Evolutionary conservation across 2,113 vertebrate species (phyloP).

Genomic region (Bos indicus): DNA sequence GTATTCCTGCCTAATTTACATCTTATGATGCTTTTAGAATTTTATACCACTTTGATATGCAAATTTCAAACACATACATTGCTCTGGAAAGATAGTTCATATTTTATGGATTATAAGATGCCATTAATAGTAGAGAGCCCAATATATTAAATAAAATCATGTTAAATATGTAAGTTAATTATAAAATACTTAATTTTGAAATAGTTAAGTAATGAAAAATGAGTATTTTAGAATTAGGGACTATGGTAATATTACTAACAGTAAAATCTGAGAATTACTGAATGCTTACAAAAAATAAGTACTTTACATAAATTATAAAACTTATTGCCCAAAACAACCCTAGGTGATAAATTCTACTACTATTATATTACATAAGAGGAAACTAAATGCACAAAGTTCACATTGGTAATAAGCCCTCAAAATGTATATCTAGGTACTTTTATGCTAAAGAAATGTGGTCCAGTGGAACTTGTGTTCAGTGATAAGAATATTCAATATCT

Average conservation of each 20-base stretch:
- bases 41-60: not conserved
- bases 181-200: not conserved
- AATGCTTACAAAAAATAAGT: not conserved
- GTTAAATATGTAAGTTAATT: not conserved
- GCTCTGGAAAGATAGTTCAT: not conserved
- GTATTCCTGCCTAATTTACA: not conserved
- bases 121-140: not conserved
- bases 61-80: not conserved
- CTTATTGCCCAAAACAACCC: not conserved
- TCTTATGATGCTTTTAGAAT: not conserved
- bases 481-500: not conserved
- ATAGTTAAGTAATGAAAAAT: not conserved
- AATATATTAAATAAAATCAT: not conserved
- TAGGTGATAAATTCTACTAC: not conserved
- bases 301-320: not conserved
- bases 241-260: not conserved
- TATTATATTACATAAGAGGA: not conserved
- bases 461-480: not conserved
- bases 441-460: not conserved
- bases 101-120: constrained; percentile 3
- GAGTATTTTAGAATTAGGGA: not conserved
- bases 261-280: not conserved
- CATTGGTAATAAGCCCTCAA: not conserved
- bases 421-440: not conserved
- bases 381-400: not conserved